Evolutionary conservation across 2,888 invertebrate genomes (phyloP), one percentile per base, ranked within the genome.

Genomic region (Tenthredo amoena): DNA sequence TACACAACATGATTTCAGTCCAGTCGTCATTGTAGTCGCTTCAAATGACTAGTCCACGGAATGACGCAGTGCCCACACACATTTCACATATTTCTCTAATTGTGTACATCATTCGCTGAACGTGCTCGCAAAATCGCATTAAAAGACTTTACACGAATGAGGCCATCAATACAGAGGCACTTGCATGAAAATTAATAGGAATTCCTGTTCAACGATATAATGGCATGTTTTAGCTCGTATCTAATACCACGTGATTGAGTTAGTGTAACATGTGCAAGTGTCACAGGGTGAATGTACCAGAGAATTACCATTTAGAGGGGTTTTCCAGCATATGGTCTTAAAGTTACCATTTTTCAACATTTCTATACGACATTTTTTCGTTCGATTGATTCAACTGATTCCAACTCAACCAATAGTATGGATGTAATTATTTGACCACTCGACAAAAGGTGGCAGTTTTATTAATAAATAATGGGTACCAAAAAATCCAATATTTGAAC

Each of bases 1-100:
- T 83, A 71, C 83, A 50, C 71, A 83, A 43, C 68, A 83, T 68
- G 43, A 83, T 68, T 47, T 47, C 31, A 50, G 47, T 34, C 47
- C 12, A 31, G 62, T 10, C 68, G 47, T 83, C 83, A 71, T 71
- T 71, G 83, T 71, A 71, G 62, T 65, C 37, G 62, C 26, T 37
- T 81, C 81, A 65, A 81, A 81, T 40, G 81, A 26, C 68, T 47
- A 68, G 43, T 83, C 15, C 68, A 43, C 26, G 15, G 47, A 47
- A 83, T 83, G 58, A 79, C 82, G 31, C 31, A 62, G 37, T 50
- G 7, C 55, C 34, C 34, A 10, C 55, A 76, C 47, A 40, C 47
- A 26, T 26, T 26, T 62, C 55, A 55, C 72, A 72, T 37, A 21
- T 26, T 34, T 40, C 72, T 21, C 72, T 40, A 21, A 37, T 72